These are phyloP conservation scores for Coendou prehensilis DNA, from an alignment of 2,797 vertebrate genomes.

Conservation along the genomic window DNA sequence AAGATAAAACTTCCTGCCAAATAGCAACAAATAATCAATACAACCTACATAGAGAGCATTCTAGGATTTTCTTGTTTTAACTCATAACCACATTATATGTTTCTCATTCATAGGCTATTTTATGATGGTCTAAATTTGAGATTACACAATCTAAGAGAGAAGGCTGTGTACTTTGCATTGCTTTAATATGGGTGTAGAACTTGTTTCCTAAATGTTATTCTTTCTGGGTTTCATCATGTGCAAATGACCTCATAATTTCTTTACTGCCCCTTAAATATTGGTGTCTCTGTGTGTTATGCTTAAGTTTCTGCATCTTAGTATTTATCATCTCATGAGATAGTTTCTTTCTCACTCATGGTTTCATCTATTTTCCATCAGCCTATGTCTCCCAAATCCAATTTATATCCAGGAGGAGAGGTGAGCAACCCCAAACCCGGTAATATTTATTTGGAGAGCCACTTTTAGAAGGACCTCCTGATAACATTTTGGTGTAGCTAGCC, in stretches of 20 bases:
- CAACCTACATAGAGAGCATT: not conserved
- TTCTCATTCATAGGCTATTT: conserved; percentile 34
- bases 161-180: not conserved
- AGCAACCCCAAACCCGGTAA: not conserved
- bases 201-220: conserved; percentile 17
- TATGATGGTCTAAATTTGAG: not conserved
- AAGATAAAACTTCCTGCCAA: not conserved
- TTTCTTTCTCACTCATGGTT: not conserved
- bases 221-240: conserved; percentile 21
- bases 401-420: not conserved
- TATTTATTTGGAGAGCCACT: not conserved
- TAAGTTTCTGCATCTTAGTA: not conserved
- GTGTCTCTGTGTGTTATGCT: not conserved
- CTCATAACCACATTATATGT: not conserved
- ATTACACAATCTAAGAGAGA: conserved; percentile 27
- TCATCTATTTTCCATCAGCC: conserved; percentile 27
- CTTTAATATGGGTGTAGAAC: conserved; percentile 8
- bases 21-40: not conserved
- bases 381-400: not conserved
- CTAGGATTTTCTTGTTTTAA: not conserved
- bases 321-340: conserved; percentile 9
- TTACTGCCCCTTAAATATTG: conserved; percentile 27
- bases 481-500: not conserved
- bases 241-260: conserved; percentile 41
- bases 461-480: not conserved